Evolutionary conservation across 92 coral and sea anemone species (phyloP), one percentile per base, ranked within the genome.

Genomic region (Montipora capitata): DNA sequence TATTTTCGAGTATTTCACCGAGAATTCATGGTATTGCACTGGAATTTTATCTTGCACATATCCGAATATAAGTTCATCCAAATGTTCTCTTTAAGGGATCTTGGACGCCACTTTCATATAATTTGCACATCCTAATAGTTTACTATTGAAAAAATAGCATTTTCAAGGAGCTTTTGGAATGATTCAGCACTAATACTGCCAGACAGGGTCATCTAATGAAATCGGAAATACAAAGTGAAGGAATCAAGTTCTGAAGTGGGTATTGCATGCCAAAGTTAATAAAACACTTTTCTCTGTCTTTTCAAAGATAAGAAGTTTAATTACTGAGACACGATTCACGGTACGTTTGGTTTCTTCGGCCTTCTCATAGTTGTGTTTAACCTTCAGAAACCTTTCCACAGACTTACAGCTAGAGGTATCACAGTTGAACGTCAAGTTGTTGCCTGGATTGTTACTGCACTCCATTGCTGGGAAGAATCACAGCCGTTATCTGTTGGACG

Each of bases 201-300:
- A 51, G 63, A 74, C 10, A 40, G 18, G 78, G 16, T 51, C 78
- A 49, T n/a, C 64, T 74, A 51, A 74, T 74, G 43, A 74, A 51
- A 35, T 20, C 18, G 38, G 78, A 74, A 74, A 27, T 49, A 14
- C 2, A 7, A 14, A 15, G 5, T 51, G 64, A 66, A 3, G 2
- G 10, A 12, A 5, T 20, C 11, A 35, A 7, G 51, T 62, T 35
- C 17, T 15, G 3, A 65, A 8, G 71, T 35, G 8, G 7, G 71
- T 2, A 3, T 6, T 10, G 71, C 41, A 66, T 27, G 40, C 71
- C 41, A 10, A 3, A 35, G 71, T 66, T 12, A 20, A 10, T 10
- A 6, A 20, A 63, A 10, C 40, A 66, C 40, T 73, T 54, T 38
- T 14, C 7, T 45, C 4, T 7, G 5, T 45, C 77, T 10, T 5